phyloP scores from a whole-genome alignment of 2,888 invertebrate species.

The Arctia plantaginis region DNA sequence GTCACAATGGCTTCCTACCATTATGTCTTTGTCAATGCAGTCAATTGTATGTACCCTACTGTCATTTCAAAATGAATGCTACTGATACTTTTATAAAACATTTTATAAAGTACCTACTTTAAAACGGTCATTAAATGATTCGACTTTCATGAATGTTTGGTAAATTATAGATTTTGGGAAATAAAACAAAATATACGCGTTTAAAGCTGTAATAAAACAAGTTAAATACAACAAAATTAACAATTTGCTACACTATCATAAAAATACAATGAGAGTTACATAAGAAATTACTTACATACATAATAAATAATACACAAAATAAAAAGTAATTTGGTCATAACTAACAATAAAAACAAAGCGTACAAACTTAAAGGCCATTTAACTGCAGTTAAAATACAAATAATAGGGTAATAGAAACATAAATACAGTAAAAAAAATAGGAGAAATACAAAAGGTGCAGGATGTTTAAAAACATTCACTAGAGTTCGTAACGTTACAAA shows the following conservation, averaged over 20 bases:
- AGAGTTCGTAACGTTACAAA: constrained; percentile 71
- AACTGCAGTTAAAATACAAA: constrained; percentile 40
- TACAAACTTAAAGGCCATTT: constrained; percentile 41
- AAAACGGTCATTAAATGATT: not conserved
- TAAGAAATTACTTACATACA: constrained; percentile 31
- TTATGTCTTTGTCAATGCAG: constrained; percentile 58
- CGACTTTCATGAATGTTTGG: not conserved
- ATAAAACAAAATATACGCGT: constrained; percentile 64
- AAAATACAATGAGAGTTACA: constrained; percentile 41
- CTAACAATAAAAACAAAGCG: constrained; percentile 42
- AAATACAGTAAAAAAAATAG: constrained; percentile 42
- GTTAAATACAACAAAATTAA: constrained; percentile 53
- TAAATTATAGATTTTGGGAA: constrained; percentile 36
- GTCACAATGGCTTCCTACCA: constrained; percentile 68
- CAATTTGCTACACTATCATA: constrained; percentile 40
- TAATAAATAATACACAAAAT: constrained; percentile 43
- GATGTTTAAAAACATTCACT: constrained; percentile 58
- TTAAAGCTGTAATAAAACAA: constrained; percentile 65
- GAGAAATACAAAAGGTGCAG: constrained; percentile 38
- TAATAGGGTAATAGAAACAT: constrained; percentile 39
- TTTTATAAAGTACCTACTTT: not conserved
- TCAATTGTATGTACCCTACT: constrained; percentile 34
- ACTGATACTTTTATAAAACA: constrained; percentile 13
- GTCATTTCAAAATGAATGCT: constrained; percentile 24
- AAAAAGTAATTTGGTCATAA: constrained; percentile 37